These are phyloP conservation scores for Platyura marginata DNA, from an alignment of 1,140 invertebrate species.

Conservation along the genomic window DNA sequence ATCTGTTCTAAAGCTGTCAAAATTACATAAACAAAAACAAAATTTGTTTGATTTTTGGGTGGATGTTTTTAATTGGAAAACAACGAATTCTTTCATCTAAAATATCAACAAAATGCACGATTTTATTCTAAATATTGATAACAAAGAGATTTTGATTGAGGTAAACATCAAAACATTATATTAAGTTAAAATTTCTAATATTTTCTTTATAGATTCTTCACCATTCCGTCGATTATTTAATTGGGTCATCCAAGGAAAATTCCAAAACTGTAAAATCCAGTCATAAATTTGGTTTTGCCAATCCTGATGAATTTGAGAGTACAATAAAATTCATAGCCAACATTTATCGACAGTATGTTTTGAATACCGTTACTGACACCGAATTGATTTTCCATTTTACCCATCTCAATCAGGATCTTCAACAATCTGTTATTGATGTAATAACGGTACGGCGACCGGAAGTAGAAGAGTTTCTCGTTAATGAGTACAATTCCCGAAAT, in stretches of 20 bases:
- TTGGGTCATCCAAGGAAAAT: not conserved
- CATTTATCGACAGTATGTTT: not conserved
- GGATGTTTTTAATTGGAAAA: too few relatives aligned
- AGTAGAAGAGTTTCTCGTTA: constrained; percentile 1
- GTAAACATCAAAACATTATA: not conserved
- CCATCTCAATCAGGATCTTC: constrained; percentile 1
- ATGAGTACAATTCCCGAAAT: constrained; percentile 3
- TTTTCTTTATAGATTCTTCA: constrained; percentile 1
- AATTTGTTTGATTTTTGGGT: too few relatives aligned
- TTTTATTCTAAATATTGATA: constrained; percentile 4
- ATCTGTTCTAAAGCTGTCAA: too few relatives aligned
- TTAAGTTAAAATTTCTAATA: not conserved
- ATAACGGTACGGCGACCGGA: not conserved
- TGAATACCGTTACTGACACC: not conserved
- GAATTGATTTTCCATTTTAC: constrained; percentile 3
- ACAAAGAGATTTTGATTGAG: constrained; percentile 4
- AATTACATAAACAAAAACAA: too few relatives aligned
- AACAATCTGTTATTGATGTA: constrained; percentile 4
- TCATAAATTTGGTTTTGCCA: constrained; percentile 4
- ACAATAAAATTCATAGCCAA: constrained; percentile 3
- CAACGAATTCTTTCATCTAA: too few relatives aligned
- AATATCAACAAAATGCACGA: constrained; percentile 5
- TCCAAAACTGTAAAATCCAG: not conserved
- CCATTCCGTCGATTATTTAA: constrained; percentile 3
- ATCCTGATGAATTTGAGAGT: constrained; percentile 3